Base-by-base conservation (phyloP, 2,888 invertebrate genomes). In the Drosophila formosana region DNA sequence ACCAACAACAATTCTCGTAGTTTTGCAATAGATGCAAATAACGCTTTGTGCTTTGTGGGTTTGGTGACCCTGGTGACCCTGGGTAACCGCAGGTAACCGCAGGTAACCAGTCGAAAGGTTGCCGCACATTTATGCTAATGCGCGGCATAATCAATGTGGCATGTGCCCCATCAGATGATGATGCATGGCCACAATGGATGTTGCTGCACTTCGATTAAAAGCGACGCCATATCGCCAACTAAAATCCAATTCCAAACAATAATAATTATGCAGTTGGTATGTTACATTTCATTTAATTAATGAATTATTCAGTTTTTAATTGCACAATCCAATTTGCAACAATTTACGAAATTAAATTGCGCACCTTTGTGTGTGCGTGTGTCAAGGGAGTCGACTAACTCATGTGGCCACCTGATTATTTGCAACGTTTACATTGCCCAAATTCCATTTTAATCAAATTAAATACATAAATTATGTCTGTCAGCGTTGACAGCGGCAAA, bases 51-150 rank as follows among this genome's bases (percentile, higher is more conserved):
- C 45, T 47, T 50, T 51, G 58, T n/a, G 51, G 65, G 76, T 66
- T 65, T 71, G 58, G 39, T 55, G 78, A 77, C 58, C 75, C 65
- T 51, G 50, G 41, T 13, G 39, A 32, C 47, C 28, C 47, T 55
- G 26, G 47, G 37, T 57, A 46, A 25, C 65, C 18, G 11, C 47
- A 52, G 55, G 65, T 53, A 39, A 13, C n/a, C n/a, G n/a, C n/a
- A n/a, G n/a, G n/a, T n/a, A n/a, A n/a, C n/a, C n/a, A n/a, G n/a
- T n/a, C n/a, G n/a, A n/a, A n/a, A n/a, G n/a, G n/a, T n/a, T n/a
- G n/a, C n/a, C n/a, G n/a, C n/a, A n/a, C n/a, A n/a, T n/a, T n/a
- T 78, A 78, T 78, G 78, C 61, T 66, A 69, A 81, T 73, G 57
- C 45, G 60, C 7, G 45, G 56, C 70, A 78, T 76, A 76, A 73